These are phyloP conservation scores for Drosophila pallidifrons DNA, from an alignment of 1,140 invertebrate genomes.

Conservation along the genomic window DNA sequence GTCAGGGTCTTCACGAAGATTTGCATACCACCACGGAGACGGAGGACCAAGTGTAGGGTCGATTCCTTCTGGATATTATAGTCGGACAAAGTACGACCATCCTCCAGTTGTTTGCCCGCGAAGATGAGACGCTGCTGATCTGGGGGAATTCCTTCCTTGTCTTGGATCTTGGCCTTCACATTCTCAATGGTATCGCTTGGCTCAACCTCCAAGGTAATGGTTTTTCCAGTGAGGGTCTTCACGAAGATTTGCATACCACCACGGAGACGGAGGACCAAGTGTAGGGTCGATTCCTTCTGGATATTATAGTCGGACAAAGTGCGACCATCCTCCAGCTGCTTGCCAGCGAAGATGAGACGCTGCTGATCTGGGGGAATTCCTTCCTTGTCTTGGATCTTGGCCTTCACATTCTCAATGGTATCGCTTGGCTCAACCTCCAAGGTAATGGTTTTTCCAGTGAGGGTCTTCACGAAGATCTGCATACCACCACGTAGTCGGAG, in stretches of 20 bases:
- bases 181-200: slow-evolving; percentile 91
- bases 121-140: slow-evolving; percentile 86
- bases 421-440: too few relatives aligned
- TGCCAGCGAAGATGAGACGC: slow-evolving; percentile 85
- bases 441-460: too few relatives aligned
- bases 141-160: slow-evolving; percentile 88
- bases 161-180: slow-evolving; percentile 91
- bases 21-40: too few relatives aligned
- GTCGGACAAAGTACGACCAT: too few relatives aligned
- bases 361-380: too few relatives aligned
- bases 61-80: too few relatives aligned
- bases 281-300: slow-evolving; percentile 88
- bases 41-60: too few relatives aligned
- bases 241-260: slow-evolving; percentile 92
- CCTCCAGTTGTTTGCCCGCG: too few relatives aligned
- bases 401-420: too few relatives aligned
- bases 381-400: too few relatives aligned
- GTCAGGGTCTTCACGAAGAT: slow-evolving; percentile 92
- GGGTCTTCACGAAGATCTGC: too few relatives aligned
- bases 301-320: slow-evolving; percentile 87
- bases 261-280: slow-evolving; percentile 87
- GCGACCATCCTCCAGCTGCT: slow-evolving; percentile 88
- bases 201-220: slow-evolving; percentile 93
- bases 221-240: slow-evolving; percentile 96
- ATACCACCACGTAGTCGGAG: too few relatives aligned